These are phyloP conservation scores for Tarsius wallacei DNA, from an alignment of 2,797 vertebrate species.

Conservation along the genomic window DNA sequence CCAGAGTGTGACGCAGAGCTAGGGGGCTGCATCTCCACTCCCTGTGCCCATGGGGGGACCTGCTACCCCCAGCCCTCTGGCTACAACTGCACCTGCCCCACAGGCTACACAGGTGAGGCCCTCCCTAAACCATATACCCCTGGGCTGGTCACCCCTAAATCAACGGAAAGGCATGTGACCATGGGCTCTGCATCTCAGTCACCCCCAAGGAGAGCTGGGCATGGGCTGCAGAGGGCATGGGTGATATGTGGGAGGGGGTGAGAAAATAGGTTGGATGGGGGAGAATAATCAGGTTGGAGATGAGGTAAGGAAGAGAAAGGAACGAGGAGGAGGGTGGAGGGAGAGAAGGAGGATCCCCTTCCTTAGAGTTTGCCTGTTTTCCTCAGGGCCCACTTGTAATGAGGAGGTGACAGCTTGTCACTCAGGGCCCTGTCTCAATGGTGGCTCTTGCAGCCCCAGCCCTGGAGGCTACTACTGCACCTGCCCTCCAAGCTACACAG, in stretches of 20 bases:
- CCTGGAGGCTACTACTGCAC: conserved; percentile 79
- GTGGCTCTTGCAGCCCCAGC: conserved; percentile 79
- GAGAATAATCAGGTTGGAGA: neutral
- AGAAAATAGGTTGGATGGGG: neutral
- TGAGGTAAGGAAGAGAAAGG: neutral
- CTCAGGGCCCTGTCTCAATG: conserved; percentile 88
- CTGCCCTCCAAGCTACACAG: conserved; percentile 80
- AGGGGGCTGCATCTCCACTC: conserved; percentile 92
- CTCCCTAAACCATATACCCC: neutral
- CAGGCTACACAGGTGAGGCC: conserved; percentile 92
- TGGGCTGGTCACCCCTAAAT: neutral
- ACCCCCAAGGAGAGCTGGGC: neutral
- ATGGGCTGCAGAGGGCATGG: neutral
- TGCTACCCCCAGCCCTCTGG: conserved; percentile 92
- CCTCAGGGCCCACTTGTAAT: conserved; percentile 90
- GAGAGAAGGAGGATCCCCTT: neutral
- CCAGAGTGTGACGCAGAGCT: conserved; percentile 93
- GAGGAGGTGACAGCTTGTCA: conserved; percentile 93
- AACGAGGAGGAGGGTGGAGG: neutral
- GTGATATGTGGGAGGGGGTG: neutral
- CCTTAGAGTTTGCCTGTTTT: neutral
- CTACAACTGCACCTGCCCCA: conserved; percentile 93
- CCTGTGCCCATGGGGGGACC: conserved; percentile 93
- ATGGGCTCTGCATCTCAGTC: neutral
- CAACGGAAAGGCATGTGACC: neutral